Conservation (phyloP, 2,888 invertebrate genomes). For the Priocnemis perturbator region DNA sequence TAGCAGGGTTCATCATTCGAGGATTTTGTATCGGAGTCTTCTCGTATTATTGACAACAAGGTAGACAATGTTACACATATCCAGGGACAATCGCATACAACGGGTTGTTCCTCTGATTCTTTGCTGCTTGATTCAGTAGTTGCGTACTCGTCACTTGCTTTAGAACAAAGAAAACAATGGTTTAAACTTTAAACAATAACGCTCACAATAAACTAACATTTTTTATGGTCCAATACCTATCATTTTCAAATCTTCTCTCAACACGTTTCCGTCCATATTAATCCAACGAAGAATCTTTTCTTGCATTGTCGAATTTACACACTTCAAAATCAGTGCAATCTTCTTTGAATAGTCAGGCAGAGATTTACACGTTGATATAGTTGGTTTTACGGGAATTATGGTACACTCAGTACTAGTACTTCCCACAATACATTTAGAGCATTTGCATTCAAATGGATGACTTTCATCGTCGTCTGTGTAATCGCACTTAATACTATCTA, state of each 20-base stretch:
- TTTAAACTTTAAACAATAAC: too few species aligned
- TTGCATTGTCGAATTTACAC: conserved; percentile 24
- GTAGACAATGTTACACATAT: too few species aligned
- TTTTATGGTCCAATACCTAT: neutral
- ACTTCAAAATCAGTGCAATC: conserved; percentile 36
- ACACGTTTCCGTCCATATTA: conserved; percentile 31
- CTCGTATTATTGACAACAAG: too few species aligned
- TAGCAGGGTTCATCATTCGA: too few species aligned
- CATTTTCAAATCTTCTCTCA: conserved; percentile 24
- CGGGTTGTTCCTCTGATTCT: too few species aligned
- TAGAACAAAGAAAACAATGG: too few species aligned
- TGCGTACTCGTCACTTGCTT: too few species aligned
- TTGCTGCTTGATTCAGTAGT: too few species aligned
- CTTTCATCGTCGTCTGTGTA: conserved; percentile 7
- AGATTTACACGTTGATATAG: neutral
- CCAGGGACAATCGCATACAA: too few species aligned
- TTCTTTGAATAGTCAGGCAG: conserved; percentile 45
- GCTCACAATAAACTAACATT: too few species aligned
- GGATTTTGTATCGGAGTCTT: too few species aligned
- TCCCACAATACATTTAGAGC: conserved; percentile 26
- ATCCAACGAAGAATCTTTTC: conserved; percentile 41
- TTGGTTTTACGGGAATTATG: conserved; percentile 12
- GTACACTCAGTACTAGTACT: conserved; percentile 18
- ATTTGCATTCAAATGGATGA: conserved; percentile 23
- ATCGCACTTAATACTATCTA: conserved; percentile 16